phyloP scores from a whole-genome alignment of 2,888 invertebrate genomes.

The Shargacucullia verbasci region DNA sequence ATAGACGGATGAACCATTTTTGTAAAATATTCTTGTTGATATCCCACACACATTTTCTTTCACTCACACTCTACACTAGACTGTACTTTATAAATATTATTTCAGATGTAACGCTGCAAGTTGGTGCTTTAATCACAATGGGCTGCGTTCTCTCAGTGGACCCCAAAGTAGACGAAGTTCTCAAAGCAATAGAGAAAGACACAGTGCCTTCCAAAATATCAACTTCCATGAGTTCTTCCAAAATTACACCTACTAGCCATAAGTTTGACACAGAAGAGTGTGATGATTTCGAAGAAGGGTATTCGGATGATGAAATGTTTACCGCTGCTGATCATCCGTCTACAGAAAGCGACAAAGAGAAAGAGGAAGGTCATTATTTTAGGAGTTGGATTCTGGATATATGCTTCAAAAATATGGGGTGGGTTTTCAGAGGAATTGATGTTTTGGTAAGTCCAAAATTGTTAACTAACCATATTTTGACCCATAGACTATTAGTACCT shows the following conservation, averaged over 20 bases:
- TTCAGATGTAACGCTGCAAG: constrained; percentile 91
- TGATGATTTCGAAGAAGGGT: constrained; percentile 84
- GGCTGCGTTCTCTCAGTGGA: constrained; percentile 92
- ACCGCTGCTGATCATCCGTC: constrained; percentile 55
- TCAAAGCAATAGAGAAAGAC: constrained; percentile 87
- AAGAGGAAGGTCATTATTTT: constrained; percentile 71
- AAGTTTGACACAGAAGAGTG: constrained; percentile 68
- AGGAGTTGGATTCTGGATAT: constrained; percentile 90
- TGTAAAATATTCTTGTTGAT: too few species aligned
- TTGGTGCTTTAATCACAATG: constrained; percentile 92
- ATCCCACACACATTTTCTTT: too few species aligned
- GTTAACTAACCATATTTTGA: not conserved
- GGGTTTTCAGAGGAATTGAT: constrained; percentile 74
- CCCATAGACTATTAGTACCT: too few species aligned
- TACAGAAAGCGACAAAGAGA: constrained; percentile 59
- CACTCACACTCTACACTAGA: too few species aligned
- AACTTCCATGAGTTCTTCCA: constrained; percentile 54
- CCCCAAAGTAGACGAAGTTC: constrained; percentile 90
- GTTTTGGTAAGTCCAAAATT: constrained; percentile 67
- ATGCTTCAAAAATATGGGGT: constrained; percentile 89
- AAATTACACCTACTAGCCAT: constrained; percentile 53
- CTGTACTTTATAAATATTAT: not conserved
- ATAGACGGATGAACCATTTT: too few species aligned
- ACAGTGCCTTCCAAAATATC: constrained; percentile 62
- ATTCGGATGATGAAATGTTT: constrained; percentile 83